Conservation (phyloP, 2,888 invertebrate genomes). For the Cantharis rufa region DNA sequence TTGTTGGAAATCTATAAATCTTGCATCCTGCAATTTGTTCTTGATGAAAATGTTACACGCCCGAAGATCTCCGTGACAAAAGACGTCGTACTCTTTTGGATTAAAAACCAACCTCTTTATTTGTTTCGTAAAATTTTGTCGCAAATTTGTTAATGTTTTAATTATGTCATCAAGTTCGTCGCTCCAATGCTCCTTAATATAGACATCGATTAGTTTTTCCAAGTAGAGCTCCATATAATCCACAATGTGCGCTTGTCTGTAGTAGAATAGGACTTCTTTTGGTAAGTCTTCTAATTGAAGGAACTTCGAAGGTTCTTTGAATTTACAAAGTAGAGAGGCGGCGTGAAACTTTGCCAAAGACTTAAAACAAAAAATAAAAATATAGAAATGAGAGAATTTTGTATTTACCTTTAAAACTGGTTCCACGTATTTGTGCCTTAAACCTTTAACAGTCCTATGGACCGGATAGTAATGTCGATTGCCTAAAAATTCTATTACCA, state of each 20-base stretch:
- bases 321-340: neutral
- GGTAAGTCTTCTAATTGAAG: neutral
- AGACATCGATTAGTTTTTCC: neutral
- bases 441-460: neutral
- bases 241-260: neutral
- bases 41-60: neutral
- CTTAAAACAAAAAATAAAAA: neutral
- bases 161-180: neutral
- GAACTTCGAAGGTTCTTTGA: neutral
- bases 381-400: neutral
- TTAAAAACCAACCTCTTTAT: neutral
- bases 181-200: neutral
- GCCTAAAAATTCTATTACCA: neutral
- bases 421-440: neutral
- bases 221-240: neutral
- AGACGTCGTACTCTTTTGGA: neutral
- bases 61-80: neutral
- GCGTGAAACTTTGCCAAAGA: neutral
- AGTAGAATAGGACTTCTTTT: neutral
- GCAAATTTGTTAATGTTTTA: neutral
- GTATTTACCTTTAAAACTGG: neutral
- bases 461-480: neutral
- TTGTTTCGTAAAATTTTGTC: neutral
- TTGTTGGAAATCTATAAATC: neutral
- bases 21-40: neutral